Evolutionary conservation across 2,797 vertebrate species (phyloP), one percentile per base, ranked within the genome.

Genomic region (Gila robusta): DNA sequence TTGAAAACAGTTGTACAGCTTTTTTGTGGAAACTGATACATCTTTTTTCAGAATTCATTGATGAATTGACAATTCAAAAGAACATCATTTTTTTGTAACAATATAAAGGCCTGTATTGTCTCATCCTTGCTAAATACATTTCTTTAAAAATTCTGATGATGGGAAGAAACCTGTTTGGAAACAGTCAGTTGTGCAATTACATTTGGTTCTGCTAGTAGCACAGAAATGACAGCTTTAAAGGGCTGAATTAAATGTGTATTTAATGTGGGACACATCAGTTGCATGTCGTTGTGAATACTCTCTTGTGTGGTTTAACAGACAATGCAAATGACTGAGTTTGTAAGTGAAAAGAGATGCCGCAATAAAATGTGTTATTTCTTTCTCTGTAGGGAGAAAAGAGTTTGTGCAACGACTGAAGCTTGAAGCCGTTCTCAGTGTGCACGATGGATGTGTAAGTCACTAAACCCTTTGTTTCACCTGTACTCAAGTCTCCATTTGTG

Each of bases 331-430:
- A 49, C 47, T 49, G 37, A 47, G 41, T 37, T 82, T 69, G 37
- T 28, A 14, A n/a, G 1, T 76, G 32, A 62, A 56, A 78, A 39
- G 7, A 70, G 21, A 39, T 69, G 56, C 32, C 72, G 47, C 69
- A 32, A 49, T 47, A 87, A 82, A 80, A 44, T 85, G 14, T 79
- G 86, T 59, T 69, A 67, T 49, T 66, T 91, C 91, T 95, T 88
- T 91, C 91, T 92, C 84, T 87, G 88, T 94, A 99, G 98, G 98
- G 89, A 97, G 98, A 96, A 98, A 96, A 97, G 98, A 99, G 89
- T 99, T 99, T 94, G 97, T 99, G 94, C 98, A 99, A 95, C 97
- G 97, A 94, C 96, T 99, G 92, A 99, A 99, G 96, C 97, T 99
- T 93, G 98, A 99, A 96, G 96, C 97, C 83, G 97, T 97, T 2